Evolutionary conservation across 1,140 invertebrate species (phyloP), one percentile per base, ranked within the genome.

Genomic region (Anastatus disparis): DNA sequence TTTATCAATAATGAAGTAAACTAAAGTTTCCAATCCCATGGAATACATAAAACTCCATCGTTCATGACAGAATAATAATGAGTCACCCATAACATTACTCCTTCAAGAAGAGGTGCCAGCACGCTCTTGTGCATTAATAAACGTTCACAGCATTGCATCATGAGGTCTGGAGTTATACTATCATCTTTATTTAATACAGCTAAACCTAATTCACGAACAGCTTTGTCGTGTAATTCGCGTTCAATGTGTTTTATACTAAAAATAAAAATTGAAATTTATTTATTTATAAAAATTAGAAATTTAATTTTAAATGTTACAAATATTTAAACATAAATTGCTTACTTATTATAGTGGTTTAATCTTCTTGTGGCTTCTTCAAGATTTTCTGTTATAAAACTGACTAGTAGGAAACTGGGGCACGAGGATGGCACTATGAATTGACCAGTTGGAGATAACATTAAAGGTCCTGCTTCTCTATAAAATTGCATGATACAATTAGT

Each of bases 381-480:
- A 81, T 95, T 89, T 26, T 91, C 89, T 7, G 90, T 89, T 40
- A 97, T 93, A 79, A 96, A 97, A 76, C 91, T 92, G 1, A 97
- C 90, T 40, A 97, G 85, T 66, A 96, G 89, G 72, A 91, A 91
- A 1, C 93, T 92, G 10, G 95, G 95, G 82, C 95, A 96, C 0
- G 94, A 94, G 17, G 93, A 92, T 26, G 95, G 95, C 0, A 94
- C 94, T 50, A 97, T 95, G 75, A 97, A 94, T 84, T 97, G 94
- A 22, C 95, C 95, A 40, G 93, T 96, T 1, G 94, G 94, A 8
- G 94, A 95, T n/a, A 97, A 88, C 94, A 96, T 96, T 44, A 97
- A 79, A 0, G 95, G 95, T 2, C 95, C 95, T 17, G 95, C 93
- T 84, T 95, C 95, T 20, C 93, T 95, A n/a, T n/a, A 79, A 22